Conservation (phyloP, 2,113 vertebrate genomes). For the Garra rufa region DNA sequence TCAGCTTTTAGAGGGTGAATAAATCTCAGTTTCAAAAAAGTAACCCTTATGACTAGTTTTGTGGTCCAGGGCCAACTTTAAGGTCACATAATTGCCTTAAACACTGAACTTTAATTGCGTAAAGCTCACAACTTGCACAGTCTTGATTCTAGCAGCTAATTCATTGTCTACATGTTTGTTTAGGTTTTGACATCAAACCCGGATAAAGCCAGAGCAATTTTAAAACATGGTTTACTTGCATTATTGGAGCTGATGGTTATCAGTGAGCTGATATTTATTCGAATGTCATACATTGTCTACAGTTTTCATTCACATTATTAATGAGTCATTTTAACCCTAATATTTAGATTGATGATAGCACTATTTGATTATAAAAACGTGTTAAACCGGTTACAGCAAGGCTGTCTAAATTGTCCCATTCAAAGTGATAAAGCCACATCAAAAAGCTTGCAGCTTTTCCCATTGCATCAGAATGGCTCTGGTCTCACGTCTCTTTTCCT, state of each 20-base stretch:
- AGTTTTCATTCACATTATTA: background rate
- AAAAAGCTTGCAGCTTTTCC: background rate
- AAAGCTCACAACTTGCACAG: background rate
- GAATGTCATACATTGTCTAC: background rate
- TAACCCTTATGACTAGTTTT: too few species aligned
- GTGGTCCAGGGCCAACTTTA: too few species aligned
- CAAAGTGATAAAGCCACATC: background rate
- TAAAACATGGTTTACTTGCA: background rate
- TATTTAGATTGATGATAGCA: background rate
- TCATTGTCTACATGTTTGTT: background rate
- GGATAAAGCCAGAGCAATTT: background rate
- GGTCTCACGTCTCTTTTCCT: conserved; percentile 21
- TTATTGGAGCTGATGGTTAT: background rate
- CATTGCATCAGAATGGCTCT: conserved; percentile 29
- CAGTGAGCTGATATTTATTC: background rate
- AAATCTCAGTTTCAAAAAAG: too few species aligned
- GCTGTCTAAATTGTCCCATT: background rate
- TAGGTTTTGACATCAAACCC: conserved; percentile 9
- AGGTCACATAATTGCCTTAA: background rate
- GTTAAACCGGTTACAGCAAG: background rate
- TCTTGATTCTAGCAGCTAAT: background rate
- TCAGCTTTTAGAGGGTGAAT: too few species aligned
- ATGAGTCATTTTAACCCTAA: background rate
- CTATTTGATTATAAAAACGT: background rate
- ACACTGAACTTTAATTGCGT: background rate